Conservation (phyloP, 2,797 vertebrate genomes). For the Syncerus caffer region DNA sequence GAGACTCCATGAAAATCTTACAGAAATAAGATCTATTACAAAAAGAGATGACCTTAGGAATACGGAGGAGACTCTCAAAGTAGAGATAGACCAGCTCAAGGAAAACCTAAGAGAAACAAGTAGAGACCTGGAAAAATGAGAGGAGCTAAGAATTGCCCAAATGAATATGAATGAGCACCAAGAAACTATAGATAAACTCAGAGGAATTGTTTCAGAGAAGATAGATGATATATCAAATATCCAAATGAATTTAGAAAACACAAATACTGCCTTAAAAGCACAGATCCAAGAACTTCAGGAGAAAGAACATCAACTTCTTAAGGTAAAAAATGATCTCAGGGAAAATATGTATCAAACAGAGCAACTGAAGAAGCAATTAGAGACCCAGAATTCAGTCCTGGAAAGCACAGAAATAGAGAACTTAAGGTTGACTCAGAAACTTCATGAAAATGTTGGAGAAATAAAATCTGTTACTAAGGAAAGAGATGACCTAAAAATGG, state of each 20-base stretch:
- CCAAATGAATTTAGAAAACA: conserved; percentile 21
- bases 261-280: conserved; percentile 37
- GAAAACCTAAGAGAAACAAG: conserved; percentile 71
- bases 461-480: conserved; percentile 54
- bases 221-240: conserved; percentile 28
- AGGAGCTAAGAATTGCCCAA: conserved; percentile 54
- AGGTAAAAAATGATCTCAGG: conserved; percentile 20
- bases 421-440: conserved; percentile 66
- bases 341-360: conserved; percentile 41
- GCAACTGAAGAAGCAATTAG: conserved; percentile 70
- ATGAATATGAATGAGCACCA: conserved; percentile 50
- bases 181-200: conserved; percentile 48
- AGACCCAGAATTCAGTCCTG: conserved; percentile 32
- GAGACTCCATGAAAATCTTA: conserved; percentile 61
- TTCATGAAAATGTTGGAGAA: conserved; percentile 68
- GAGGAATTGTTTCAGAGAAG: conserved; percentile 45
- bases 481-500: conserved; percentile 37
- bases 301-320: conserved; percentile 57
- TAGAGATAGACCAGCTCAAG: conserved; percentile 75
- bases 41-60: conserved; percentile 73
- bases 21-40: conserved; percentile 71
- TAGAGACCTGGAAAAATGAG: conserved; percentile 68
- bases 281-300: conserved; percentile 54
- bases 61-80: conserved; percentile 60
- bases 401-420: conserved; percentile 65